These are phyloP conservation scores for Bombus breviceps DNA, from an alignment of 1,140 invertebrate genomes.

Conservation along the genomic window DNA sequence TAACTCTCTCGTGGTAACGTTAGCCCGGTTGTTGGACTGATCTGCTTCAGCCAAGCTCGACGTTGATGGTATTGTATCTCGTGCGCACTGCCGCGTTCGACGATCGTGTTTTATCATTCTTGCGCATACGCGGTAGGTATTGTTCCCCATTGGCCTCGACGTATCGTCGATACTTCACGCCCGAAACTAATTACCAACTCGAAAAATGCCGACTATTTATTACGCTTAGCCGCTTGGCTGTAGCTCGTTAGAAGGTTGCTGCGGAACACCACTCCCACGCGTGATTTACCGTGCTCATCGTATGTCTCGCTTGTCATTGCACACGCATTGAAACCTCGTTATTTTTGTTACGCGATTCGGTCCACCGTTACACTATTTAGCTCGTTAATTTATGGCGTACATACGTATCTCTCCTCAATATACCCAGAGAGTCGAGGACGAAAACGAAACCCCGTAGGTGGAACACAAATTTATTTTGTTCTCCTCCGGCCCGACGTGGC, in stretches of 20 bases:
- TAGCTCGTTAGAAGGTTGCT: background rate
- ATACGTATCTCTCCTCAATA: background rate
- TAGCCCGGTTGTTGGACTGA: constrained; percentile 54
- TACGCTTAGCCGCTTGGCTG: constrained; percentile 21
- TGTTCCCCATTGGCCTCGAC: constrained; percentile 34
- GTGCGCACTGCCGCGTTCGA: constrained; percentile 6
- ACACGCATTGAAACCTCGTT: constrained; percentile 18
- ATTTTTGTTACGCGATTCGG: constrained; percentile 21
- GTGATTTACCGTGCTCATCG: constrained; percentile 34
- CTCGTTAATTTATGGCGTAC: background rate
- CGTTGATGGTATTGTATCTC: constrained; percentile 55
- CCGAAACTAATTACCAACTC: constrained; percentile 62
- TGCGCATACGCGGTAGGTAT: constrained; percentile 17
- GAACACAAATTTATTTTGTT: background rate
- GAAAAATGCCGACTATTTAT: constrained; percentile 69
- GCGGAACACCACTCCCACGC: constrained; percentile 3
- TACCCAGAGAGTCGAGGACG: background rate
- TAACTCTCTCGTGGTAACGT: constrained; percentile 72
- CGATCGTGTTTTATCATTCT: constrained; percentile 27
- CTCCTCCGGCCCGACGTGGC: too few relatives aligned
- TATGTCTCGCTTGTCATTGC: constrained; percentile 36
- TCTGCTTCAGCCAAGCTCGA: constrained; percentile 45
- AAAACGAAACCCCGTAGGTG: background rate
- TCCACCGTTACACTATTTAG: background rate
- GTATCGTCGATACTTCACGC: constrained; percentile 57